Percentiles rank a stretch among this genome's conserved stretches.
Conservation (phyloP, 1,140 invertebrate species). For the Brachionus angularis region DNA sequence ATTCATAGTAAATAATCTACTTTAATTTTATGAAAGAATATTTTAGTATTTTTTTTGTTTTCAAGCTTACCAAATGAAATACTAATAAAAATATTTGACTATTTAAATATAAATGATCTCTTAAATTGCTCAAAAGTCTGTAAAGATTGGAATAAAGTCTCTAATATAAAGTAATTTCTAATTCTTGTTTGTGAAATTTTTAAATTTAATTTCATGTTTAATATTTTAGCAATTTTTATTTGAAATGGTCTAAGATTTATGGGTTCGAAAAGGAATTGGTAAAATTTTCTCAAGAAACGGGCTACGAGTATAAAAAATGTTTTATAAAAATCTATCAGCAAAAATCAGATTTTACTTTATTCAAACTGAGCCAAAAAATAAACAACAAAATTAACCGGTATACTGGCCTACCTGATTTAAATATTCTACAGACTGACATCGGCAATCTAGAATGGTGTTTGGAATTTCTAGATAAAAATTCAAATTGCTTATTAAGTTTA, state of each 20-base stretch:
- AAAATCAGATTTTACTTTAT: not conserved
- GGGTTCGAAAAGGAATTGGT: not conserved
- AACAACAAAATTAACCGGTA: constrained; percentile 2
- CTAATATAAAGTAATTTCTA: not conserved
- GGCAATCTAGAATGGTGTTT: not conserved
- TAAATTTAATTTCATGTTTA: too few relatives aligned
- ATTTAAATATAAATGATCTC: constrained; percentile 5
- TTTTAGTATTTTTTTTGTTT: not conserved
- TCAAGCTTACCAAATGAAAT: constrained; percentile 18
- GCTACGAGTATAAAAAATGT: not conserved
- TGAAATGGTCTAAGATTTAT: constrained; percentile 3
- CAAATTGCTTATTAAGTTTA: not conserved
- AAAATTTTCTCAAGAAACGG: not conserved
- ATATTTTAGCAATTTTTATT: too few relatives aligned
- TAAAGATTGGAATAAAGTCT: constrained; percentile 4
- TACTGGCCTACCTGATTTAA: constrained; percentile 6
- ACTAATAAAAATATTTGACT: constrained; percentile 11
- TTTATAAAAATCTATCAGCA: constrained; percentile 11
- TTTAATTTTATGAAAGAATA: not conserved
- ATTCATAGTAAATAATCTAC: not conserved
- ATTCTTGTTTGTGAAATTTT: too few relatives aligned
- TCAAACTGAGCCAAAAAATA: not conserved
- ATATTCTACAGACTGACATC: not conserved
- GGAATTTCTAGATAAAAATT: not conserved
- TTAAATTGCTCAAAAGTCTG: constrained; percentile 18